Percentiles rank a stretch among this genome's conserved stretches.
phyloP scores from a whole-genome alignment of 2,797 vertebrate genomes.

The Nasua narica region DNA sequence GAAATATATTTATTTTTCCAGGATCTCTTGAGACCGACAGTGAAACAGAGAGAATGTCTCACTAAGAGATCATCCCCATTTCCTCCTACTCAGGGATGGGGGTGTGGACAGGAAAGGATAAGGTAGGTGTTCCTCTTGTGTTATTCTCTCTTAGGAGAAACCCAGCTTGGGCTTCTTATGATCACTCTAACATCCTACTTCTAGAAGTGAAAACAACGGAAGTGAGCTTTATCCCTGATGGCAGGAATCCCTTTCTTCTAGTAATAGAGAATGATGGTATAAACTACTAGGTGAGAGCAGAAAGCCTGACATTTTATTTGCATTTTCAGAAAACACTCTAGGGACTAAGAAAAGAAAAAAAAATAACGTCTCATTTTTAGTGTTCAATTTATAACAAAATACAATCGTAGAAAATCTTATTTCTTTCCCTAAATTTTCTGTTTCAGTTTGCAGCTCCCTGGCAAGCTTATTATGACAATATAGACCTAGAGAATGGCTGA shows the following conservation, averaged over 20 bases:
- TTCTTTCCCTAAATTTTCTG: conserved; percentile 52
- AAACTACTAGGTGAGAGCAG: neutral
- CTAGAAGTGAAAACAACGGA: conserved; percentile 24
- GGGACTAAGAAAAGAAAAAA: conserved; percentile 14
- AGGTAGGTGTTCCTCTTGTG: neutral
- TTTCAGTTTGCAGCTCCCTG: conserved; percentile 36
- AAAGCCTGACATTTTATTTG: conserved; percentile 16
- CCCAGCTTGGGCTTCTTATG: neutral
- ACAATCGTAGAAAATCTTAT: conserved; percentile 16
- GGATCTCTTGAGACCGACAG: neutral
- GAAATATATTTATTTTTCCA: neutral
- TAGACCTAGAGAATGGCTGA: conserved; percentile 56
- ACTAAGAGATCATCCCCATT: neutral
- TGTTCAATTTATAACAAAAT: conserved; percentile 63
- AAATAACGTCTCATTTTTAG: conserved; percentile 34
- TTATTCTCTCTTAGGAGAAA: neutral
- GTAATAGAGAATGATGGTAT: neutral
- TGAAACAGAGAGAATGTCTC: neutral
- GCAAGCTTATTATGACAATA: conserved; percentile 60
- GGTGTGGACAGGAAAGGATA: neutral
- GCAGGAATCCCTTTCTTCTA: neutral
- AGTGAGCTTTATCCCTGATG: neutral
- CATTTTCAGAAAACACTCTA: conserved; percentile 42
- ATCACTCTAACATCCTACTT: neutral
- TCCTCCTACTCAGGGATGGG: accelerated